Base-by-base conservation (phyloP, 2,113 vertebrate genomes). In the Myiagra hebetior region DNA sequence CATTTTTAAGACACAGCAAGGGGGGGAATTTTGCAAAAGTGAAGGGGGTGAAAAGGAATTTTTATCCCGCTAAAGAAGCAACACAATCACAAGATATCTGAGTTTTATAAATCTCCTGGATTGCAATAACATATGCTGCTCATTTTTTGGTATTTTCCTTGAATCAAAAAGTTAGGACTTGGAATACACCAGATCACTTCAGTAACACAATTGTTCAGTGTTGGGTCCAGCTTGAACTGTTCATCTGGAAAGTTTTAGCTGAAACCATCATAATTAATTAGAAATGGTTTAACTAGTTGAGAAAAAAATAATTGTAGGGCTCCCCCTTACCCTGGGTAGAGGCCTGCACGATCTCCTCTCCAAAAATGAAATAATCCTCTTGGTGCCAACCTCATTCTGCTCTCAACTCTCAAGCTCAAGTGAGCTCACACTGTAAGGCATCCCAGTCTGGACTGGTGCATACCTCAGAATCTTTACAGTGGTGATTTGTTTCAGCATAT, bases 1-100 rank as follows among this genome's bases (percentile, higher is more conserved):
- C 96, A 41, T 91, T 97, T 97, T 97, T 97, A 97, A 95, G 96
- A 89, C 50, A 20, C 19, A 56, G 41, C 65, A 55, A 87, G 28
- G 63, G 67, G 67, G 89, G 14, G 53, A 95, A 91, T 95, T 96
- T 87, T 93, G 37, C 27, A 72, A 62, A 96, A 95, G 75, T 69
- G 57, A 93, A 91, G 15, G 75, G 50, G 87, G 39, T 81, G 67
- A 80, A 92, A 92, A 91, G 72, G 73, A 89, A 81, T 96, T 95
- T 96, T 95, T 90, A 37, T 83, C 52, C 53, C 85, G 14, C 75
- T 87, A 44, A 96, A 90, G 88, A 52, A 90, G 83, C 42, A 94
- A 73, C 33, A 44, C 10, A 79, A 77, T 96, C 57, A 49, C 53
- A 82, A 94, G 65, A 55, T 91, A 82, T 80, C 47, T 52, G 47